Evolutionary conservation across 2,113 vertebrate species (phyloP).

Genomic region (Syngnathoides biaculeatus): DNA sequence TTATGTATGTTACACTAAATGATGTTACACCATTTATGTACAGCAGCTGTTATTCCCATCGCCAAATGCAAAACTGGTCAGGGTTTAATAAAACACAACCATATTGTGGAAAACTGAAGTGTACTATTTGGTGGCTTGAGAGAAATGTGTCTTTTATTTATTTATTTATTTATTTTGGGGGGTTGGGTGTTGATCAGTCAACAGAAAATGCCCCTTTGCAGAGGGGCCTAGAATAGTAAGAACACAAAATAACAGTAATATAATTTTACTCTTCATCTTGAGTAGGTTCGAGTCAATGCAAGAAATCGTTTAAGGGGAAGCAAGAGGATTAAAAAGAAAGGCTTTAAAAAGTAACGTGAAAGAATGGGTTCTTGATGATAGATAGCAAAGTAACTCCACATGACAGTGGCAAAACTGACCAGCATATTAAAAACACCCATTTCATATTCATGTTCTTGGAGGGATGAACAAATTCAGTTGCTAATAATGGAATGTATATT

Average conservation of each 20-base stretch:
- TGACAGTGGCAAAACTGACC: conserved; percentile 52
- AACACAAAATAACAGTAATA: neutral
- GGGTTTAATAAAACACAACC: too few species aligned
- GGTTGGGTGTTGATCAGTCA: neutral
- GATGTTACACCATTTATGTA: too few species aligned
- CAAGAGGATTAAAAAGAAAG: neutral
- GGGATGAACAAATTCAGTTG: conserved; percentile 65
- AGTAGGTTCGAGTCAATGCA: neutral
- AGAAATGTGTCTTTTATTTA: neutral
- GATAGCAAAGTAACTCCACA: conserved; percentile 1
- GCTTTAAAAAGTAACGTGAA: neutral
- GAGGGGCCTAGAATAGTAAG: neutral
- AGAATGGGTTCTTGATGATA: conserved; percentile 1
- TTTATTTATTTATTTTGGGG: too few species aligned
- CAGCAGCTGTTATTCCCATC: too few species aligned
- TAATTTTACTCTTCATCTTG: conserved; percentile 29
- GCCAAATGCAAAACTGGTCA: too few species aligned
- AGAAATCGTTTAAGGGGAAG: neutral
- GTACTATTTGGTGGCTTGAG: neutral
- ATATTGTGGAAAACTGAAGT: neutral
- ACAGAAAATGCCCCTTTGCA: neutral
- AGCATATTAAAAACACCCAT: conserved; percentile 64
- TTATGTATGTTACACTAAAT: too few species aligned
- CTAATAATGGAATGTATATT: conserved; percentile 60
- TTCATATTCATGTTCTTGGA: conserved; percentile 61